Evolutionary conservation across 37 sponge, comb jelly and placozoan species (phyloP).

Genomic region (Spongilla lacustris): DNA sequence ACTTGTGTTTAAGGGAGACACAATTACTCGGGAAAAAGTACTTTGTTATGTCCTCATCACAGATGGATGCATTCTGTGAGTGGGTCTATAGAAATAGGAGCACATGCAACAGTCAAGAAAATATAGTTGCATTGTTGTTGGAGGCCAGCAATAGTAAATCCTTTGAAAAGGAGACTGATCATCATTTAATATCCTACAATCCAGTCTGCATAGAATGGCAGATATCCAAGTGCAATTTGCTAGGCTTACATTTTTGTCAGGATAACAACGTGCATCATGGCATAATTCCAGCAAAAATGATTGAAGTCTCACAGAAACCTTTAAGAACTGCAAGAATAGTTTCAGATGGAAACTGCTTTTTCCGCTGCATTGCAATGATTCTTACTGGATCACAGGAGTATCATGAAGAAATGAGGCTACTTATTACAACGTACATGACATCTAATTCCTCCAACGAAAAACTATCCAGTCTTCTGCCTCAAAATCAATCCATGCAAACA

Average conservation of each 20-base stretch:
- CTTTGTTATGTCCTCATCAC: neutral
- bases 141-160: neutral
- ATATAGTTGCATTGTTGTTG: conserved; percentile 1
- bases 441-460: neutral
- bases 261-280: neutral
- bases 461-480: neutral
- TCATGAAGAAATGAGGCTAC: neutral
- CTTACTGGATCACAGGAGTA: neutral
- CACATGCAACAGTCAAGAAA: neutral
- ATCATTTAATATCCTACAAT: neutral
- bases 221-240: neutral
- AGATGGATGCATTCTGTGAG: neutral
- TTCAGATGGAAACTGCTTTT: neutral
- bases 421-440: conserved; percentile 1
- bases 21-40: neutral
- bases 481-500: neutral
- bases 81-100: conserved; percentile 1
- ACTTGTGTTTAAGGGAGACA: conserved; percentile 1
- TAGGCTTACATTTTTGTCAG: conserved; percentile 1
- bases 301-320: neutral
- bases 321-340: neutral
- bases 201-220: neutral
- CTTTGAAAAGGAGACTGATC: neutral
- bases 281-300: neutral
- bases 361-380: neutral